phyloP scores from a whole-genome alignment of 1,140 invertebrate species.

The Calliphora vicina region DNA sequence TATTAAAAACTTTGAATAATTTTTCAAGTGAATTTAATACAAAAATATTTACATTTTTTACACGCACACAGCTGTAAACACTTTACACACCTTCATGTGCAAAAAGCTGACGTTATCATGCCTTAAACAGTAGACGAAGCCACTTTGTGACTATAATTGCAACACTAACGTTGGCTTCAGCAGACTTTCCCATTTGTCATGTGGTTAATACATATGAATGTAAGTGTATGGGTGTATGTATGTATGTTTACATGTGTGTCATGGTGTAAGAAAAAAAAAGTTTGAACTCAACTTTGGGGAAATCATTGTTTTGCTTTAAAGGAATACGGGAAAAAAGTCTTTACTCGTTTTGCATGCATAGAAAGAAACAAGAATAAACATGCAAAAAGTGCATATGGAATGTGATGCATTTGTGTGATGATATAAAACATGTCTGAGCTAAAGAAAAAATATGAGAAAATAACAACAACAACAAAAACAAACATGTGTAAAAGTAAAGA shows the following conservation, averaged over 20 bases:
- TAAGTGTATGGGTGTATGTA: too few relatives aligned
- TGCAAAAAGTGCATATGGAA: not conserved
- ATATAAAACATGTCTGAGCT: constrained; percentile 22
- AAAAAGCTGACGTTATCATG: not conserved
- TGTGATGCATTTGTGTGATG: constrained; percentile 18
- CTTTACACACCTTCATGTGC: not conserved
- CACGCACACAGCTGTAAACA: not conserved
- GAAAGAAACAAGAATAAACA: not conserved
- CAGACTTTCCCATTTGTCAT: constrained; percentile 27
- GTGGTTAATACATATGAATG: constrained; percentile 4
- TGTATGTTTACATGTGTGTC: too few relatives aligned
- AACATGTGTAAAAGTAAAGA: not conserved
- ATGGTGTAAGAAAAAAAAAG: not conserved
- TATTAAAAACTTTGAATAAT: constrained; percentile 13
- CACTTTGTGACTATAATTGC: not conserved
- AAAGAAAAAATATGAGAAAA: too few relatives aligned
- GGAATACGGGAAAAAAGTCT: not conserved
- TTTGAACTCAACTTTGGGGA: too few relatives aligned
- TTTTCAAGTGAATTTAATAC: not conserved
- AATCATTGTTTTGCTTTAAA: too few relatives aligned
- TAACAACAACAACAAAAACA: not conserved
- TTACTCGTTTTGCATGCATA: not conserved
- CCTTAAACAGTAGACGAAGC: not conserved
- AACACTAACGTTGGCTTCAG: not conserved
- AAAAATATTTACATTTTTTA: not conserved